Evolutionary conservation across 2,888 invertebrate genomes (phyloP), one percentile per base, ranked within the genome.

Genomic region (Leptogaster cylindrica): DNA sequence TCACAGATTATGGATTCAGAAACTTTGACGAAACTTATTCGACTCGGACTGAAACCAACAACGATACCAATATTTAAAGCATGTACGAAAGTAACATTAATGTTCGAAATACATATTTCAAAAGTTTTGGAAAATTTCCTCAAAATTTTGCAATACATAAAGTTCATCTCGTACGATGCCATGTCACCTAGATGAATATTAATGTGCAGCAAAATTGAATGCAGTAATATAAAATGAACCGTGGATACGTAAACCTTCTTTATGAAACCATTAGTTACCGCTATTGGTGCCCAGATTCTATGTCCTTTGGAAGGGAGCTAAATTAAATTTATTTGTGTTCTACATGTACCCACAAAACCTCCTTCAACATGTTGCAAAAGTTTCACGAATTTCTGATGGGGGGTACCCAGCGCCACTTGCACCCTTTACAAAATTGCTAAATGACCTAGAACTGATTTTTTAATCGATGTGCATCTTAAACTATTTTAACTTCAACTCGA

Each of bases 261-360:
- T 58, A 58, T 58, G 58, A 58, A 58, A 58, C 58, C 58, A 58
- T 58, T 58, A 58, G 39, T 58, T 58, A 58, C 39, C 41, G 58
- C 25, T 58, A 58, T 58, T n/a, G n/a, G n/a, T 58, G 58, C 58
- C 58, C 58, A 41, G 58, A 58, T 58, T 58, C 41, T 58, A 58
- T 27, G 41, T 58, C 25, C 39, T 25, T 25, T 36, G 58, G 14
- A 33, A 20, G n/a, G 33, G 20, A 58, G 27, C 41, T 39, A 58
- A 36, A 58, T 27, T 39, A 41, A 58, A 58, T 58, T 58, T 58
- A 58, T 58, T 18, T 27, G 10, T 39, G 25, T 58, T 58, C 31
- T n/a, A n/a, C 25, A 39, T 58, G 41, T 39, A 6, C 39, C 25
- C 39, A 8, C 41, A 41, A 39, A 25, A 5, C 14, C 31, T 16